Base-by-base conservation (phyloP, 2,797 vertebrate genomes). In the Clarias pachynema region DNA sequence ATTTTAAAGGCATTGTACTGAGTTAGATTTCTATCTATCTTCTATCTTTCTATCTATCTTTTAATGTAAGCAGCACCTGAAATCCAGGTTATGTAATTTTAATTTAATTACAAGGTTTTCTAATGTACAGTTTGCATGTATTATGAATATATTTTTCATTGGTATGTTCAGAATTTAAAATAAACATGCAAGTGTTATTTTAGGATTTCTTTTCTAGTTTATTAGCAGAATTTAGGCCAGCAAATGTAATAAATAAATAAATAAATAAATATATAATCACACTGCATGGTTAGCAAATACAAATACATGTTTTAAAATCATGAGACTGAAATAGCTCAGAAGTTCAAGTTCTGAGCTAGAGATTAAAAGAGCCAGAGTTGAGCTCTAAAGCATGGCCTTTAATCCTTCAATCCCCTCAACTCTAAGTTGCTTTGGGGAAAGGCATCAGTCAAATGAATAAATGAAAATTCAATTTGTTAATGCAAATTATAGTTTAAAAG, bases 391-490 rank as follows among this genome's bases (percentile, higher is more conserved):
- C 29, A 15, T 59, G 53, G 18, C 74, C 18, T 12, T 59, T 34
- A 77, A 59, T 77, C 31, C 57, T 60, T 59, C 44, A 78, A 60
- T 34, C 29, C 72, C 29, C 56, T 60, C 22, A 77, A 14, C 8
- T 77, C 9, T 31, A 59, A 77, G 18, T 77, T 75, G 73, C 53
- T 57, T 57, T 57, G 18, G 7, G 74, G 24, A 24, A 77, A 77
- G 9, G 4, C 74, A 59, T 77, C 74, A 59, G 29, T 34, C 53
- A 22, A 57, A 77, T 57, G 18, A 77, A 57, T 57, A 62, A 18
- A 79, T 62, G 14, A 62, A n/a, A 79, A 79, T n/a, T 79, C 22
- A 79, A 44, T 26, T 16, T 79, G 34, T 37, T 60, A 34, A 40
- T 63, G 59, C n/a, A 63, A 26, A 62, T 62, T 15, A 22, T 15